These are phyloP conservation scores for Xestia ashworthii DNA, from an alignment of 2,888 invertebrate genomes.

Conservation along the genomic window DNA sequence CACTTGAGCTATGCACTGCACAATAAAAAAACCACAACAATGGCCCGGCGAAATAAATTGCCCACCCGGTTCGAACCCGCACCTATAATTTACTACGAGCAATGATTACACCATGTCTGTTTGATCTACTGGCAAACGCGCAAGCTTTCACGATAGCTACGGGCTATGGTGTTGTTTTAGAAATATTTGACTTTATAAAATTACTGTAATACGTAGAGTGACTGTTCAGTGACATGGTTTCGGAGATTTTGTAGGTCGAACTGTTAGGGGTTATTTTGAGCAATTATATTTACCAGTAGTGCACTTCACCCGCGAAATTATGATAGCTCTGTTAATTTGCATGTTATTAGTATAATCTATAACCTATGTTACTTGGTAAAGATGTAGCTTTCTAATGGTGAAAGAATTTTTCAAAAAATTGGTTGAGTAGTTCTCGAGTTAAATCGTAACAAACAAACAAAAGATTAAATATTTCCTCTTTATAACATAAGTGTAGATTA, in stretches of 20 bases:
- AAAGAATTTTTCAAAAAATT: too few species aligned
- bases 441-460: too few species aligned
- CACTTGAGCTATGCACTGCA: background rate
- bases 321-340: too few species aligned
- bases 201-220: slow-evolving; percentile 31
- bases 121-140: slow-evolving; percentile 57
- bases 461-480: too few species aligned
- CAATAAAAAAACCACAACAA: slow-evolving; percentile 28
- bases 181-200: slow-evolving; percentile 41
- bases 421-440: too few species aligned
- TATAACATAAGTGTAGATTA: too few species aligned
- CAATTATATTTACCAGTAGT: background rate
- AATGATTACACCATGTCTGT: slow-evolving; percentile 71
- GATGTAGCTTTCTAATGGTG: too few species aligned
- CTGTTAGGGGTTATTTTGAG: background rate
- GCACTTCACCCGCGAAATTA: too few species aligned
- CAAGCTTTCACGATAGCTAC: slow-evolving; percentile 47
- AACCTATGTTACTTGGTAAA: too few species aligned
- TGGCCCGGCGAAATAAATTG: slow-evolving; percentile 49
- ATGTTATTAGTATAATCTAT: too few species aligned
- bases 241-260: background rate
- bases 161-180: slow-evolving; percentile 25
- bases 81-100: slow-evolving; percentile 57
- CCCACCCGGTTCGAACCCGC: slow-evolving; percentile 37
- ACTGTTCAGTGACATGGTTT: slow-evolving; percentile 20